A percentile compares a stretch with the other conserved stretches of the same genome.
Conservation (phyloP, 2,797 vertebrate species). For the Oryzias dopingdopingensis region DNA sequence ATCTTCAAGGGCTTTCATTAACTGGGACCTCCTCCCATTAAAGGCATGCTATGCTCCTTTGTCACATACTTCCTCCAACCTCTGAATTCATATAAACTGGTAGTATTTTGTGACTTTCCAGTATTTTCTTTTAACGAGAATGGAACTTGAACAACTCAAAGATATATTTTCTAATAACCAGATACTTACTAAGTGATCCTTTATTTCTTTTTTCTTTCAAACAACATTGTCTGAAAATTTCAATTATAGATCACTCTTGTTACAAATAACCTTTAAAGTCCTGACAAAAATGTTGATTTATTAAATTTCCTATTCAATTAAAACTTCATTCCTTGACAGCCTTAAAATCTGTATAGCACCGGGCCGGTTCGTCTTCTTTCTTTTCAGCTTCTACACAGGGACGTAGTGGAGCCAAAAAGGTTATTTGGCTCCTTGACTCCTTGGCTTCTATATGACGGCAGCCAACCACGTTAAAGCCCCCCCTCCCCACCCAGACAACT, state of each 20-base stretch:
- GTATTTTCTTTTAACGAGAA: too few species aligned
- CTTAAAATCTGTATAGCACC: slow-evolving; percentile 55
- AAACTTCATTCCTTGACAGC: slow-evolving; percentile 20
- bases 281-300: too few species aligned
- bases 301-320: slow-evolving; percentile 13
- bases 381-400: slow-evolving; percentile 69
- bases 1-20: slow-evolving; percentile 56
- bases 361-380: slow-evolving; percentile 74
- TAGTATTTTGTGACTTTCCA: background rate
- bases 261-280: too few species aligned
- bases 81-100: slow-evolving; percentile 37
- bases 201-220: too few species aligned
- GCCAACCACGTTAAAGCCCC: slow-evolving; percentile 26
- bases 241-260: too few species aligned
- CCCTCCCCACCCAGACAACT: slow-evolving; percentile 30
- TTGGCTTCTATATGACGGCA: slow-evolving; percentile 35
- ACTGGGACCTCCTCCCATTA: slow-evolving; percentile 34
- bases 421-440: slow-evolving; percentile 65
- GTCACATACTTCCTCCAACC: slow-evolving; percentile 41
- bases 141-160: too few species aligned
- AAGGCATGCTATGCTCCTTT: slow-evolving; percentile 26
- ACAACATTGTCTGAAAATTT: too few species aligned
- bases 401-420: slow-evolving; percentile 66
- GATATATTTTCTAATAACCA: too few species aligned
- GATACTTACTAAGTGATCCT: too few species aligned